A percentile compares a stretch with the other conserved stretches of the same genome.
phyloP scores from a whole-genome alignment of 1,140 invertebrate species.

The Drosophila melanica region DNA sequence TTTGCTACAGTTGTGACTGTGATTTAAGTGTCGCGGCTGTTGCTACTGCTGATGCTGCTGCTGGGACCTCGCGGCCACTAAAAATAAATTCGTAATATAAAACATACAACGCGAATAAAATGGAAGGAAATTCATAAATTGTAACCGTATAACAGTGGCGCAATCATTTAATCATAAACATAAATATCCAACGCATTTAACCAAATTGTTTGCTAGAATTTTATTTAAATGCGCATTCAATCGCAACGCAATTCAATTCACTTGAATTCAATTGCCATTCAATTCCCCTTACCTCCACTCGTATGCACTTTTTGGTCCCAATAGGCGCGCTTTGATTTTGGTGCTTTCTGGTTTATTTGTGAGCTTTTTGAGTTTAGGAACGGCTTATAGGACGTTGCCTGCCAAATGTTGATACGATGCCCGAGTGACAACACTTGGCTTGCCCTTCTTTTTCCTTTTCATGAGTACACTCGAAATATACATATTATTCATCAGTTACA shows the following conservation, averaged over 20 bases:
- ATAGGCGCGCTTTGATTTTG: conserved; percentile 18
- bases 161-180: conserved; percentile 58
- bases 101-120: conserved; percentile 3
- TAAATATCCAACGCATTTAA: conserved; percentile 52
- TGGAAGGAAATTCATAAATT: conserved; percentile 47
- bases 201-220: conserved; percentile 55
- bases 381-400: conserved; percentile 37
- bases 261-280: conserved; percentile 58
- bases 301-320: conserved; percentile 23
- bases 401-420: conserved; percentile 67
- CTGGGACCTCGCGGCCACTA: conserved; percentile 25
- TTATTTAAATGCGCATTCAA: conserved; percentile 49
- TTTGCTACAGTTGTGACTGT: conserved; percentile 64
- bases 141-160: conserved; percentile 14
- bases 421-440: conserved; percentile 55
- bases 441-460: not conserved
- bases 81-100: conserved; percentile 57
- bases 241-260: conserved; percentile 53
- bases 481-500: not conserved
- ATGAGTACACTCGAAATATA: not conserved
- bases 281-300: conserved; percentile 42
- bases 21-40: conserved; percentile 63
- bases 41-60: conserved; percentile 1
- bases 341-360: conserved; percentile 45
- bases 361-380: conserved; percentile 52